Conservation (phyloP, 2,113 vertebrate genomes). For the Nycticebus coucang region DNA sequence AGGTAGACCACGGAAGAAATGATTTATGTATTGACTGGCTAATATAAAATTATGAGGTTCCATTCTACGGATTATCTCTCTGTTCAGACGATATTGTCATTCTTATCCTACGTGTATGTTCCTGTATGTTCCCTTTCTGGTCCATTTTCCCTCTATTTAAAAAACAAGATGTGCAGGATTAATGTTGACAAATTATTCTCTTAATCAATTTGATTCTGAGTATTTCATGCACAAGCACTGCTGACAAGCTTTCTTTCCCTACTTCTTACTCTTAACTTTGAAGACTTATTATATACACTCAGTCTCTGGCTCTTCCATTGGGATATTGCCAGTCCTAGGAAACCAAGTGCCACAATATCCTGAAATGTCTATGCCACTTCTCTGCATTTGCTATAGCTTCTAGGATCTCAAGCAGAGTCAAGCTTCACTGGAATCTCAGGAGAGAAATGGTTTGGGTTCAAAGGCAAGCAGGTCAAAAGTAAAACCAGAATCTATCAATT, state of each 20-base stretch:
- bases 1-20: background rate
- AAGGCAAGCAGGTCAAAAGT: background rate
- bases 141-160: background rate
- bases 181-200: background rate
- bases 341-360: background rate
- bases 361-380: background rate
- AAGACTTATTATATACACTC: background rate
- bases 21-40: no score
- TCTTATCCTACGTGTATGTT: background rate
- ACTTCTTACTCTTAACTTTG: background rate
- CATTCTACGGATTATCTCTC: background rate
- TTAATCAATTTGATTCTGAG: slow-evolving; percentile 13
- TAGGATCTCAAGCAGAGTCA: background rate
- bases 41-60: background rate
- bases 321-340: background rate
- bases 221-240: background rate
- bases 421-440: background rate
- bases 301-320: background rate
- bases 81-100: background rate
- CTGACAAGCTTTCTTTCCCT: background rate
- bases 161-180: background rate
- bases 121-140: background rate
- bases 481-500: background rate
- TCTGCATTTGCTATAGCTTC: background rate
- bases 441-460: background rate